Evolutionary conservation across 2,113 vertebrate species (phyloP).

Genomic region (Rostratula benghalensis): DNA sequence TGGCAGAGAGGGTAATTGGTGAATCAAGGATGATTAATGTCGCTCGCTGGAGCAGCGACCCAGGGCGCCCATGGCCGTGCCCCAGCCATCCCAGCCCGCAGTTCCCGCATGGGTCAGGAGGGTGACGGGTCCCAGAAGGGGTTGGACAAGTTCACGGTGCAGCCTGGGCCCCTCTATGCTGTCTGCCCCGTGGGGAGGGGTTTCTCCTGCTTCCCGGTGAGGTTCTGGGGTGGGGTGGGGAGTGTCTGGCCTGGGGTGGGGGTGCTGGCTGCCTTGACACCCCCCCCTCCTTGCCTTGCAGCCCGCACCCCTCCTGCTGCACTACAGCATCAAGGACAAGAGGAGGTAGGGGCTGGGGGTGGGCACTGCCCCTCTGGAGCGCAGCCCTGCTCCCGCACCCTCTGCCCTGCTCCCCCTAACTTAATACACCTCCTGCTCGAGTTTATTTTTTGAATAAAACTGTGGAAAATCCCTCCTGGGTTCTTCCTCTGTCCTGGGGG

Average conservation of each 20-base stretch:
- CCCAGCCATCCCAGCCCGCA: neutral
- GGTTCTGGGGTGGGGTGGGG: neutral
- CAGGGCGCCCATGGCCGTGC: neutral
- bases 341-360: slow-evolving; percentile 73
- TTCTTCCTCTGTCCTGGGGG: neutral
- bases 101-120: neutral
- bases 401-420: slow-evolving; percentile 54
- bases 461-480: neutral
- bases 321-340: slow-evolving; percentile 83
- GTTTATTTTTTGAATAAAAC: slow-evolving; percentile 82
- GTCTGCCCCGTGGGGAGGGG: neutral
- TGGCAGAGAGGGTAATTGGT: neutral
- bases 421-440: slow-evolving; percentile 29
- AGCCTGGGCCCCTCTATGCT: too few relatives aligned
- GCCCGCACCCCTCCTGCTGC: slow-evolving; percentile 77
- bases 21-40: neutral
- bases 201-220: fast-evolving
- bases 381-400: neutral
- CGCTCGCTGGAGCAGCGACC: fast-evolving
- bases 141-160: neutral
- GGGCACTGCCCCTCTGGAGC: neutral
- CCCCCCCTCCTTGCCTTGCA: neutral
- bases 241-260: neutral
- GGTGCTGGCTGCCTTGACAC: neutral
- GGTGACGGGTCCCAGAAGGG: neutral